phyloP scores from a whole-genome alignment of 2,113 vertebrate species.

The Procapra przewalskii region DNA sequence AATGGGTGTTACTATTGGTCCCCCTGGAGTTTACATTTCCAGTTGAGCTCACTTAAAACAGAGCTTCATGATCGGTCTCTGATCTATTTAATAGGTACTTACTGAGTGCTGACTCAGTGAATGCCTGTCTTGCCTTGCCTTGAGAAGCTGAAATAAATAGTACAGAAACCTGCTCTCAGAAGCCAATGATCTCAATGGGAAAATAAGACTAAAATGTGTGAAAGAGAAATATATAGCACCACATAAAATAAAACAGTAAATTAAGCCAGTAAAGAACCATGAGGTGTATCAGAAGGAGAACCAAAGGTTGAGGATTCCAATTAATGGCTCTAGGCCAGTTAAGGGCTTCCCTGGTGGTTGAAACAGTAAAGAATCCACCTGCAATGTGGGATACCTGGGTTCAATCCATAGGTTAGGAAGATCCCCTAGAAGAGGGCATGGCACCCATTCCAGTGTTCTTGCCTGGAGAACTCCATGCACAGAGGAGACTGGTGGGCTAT shows the following conservation, averaged over 20 bases:
- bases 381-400: not conserved
- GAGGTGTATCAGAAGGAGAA: not conserved
- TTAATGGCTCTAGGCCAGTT: not conserved
- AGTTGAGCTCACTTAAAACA: not conserved
- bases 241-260: not conserved
- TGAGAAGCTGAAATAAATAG: not conserved
- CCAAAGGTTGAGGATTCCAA: not conserved
- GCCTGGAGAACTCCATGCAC: not conserved
- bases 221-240: not conserved
- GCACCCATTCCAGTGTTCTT: not conserved
- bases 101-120: not conserved
- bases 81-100: not conserved
- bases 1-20: not conserved
- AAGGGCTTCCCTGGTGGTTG: not conserved
- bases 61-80: not conserved
- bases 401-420: not conserved
- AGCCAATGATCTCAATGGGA: not conserved
- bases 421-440: not conserved
- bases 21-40: not conserved
- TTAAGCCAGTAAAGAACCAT: not conserved
- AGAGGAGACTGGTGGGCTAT: not conserved
- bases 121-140: not conserved
- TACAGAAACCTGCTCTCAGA: not conserved
- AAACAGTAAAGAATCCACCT: not conserved
- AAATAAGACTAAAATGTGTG: not conserved